A percentile compares a stretch with the other conserved stretches of the same genome.
Conservation (phyloP, 92 coral and sea anemone genomes). For the Meandrina meandrites region DNA sequence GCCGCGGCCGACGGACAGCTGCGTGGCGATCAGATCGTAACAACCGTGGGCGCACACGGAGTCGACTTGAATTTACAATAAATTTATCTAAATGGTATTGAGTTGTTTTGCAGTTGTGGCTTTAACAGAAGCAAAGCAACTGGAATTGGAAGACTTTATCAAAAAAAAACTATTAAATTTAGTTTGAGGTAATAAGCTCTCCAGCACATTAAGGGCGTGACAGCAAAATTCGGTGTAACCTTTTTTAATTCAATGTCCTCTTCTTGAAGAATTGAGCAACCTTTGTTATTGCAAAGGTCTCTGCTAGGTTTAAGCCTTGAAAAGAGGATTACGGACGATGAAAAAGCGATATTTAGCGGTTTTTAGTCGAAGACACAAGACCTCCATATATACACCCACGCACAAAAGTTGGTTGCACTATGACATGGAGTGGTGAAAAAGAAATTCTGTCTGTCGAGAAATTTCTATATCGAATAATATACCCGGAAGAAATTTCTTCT, state of each 20-base stretch:
- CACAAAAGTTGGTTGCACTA: slow-evolving; percentile 28
- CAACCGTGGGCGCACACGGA: slow-evolving; percentile 39
- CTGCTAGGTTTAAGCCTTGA: background rate
- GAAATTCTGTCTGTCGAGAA: slow-evolving; percentile 6
- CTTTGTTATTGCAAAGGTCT: background rate
- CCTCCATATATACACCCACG: slow-evolving; percentile 43
- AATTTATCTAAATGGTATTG: background rate
- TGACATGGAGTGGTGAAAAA: background rate
- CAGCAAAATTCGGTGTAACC: background rate
- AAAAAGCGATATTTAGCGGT: slow-evolving; percentile 15
- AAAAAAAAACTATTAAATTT: background rate
- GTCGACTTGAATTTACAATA: slow-evolving; percentile 31
- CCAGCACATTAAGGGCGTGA: slow-evolving; percentile 10
- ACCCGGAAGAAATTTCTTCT: slow-evolving; percentile 16
- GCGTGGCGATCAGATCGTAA: slow-evolving; percentile 1
- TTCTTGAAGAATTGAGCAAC: background rate
- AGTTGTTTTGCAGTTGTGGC: background rate
- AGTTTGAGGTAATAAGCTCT: background rate
- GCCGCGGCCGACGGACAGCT: background rate
- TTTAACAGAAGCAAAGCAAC: background rate
- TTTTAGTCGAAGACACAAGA: slow-evolving; percentile 27
- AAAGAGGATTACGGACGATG: background rate
- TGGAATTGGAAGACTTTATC: background rate
- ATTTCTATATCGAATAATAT: background rate
- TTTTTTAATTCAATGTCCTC: background rate